These are phyloP conservation scores for Tamandua tetradactyla DNA, from an alignment of 2,797 vertebrate genomes.

Conservation along the genomic window DNA sequence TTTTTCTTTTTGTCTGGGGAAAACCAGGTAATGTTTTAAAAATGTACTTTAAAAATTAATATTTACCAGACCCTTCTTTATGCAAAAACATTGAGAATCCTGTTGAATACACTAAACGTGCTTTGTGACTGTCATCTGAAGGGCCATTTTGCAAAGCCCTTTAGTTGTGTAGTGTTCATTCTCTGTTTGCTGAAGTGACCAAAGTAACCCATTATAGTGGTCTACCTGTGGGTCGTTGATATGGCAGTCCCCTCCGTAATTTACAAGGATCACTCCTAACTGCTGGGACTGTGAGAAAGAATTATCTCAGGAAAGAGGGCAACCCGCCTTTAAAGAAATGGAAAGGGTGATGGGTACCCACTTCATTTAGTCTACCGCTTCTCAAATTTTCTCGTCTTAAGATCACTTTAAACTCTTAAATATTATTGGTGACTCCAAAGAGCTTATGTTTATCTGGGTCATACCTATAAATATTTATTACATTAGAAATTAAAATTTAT, in stretches of 20 bases:
- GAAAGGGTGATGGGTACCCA: not conserved
- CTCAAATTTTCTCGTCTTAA: not conserved
- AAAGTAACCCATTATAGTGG: not conserved
- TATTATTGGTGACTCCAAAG: not conserved
- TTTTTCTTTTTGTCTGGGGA: not conserved
- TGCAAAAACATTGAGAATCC: constrained; percentile 30
- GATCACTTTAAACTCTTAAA: too few relatives aligned
- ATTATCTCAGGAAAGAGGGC: not conserved
- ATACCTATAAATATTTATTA: not conserved
- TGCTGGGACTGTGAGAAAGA: not conserved
- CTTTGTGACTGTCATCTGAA: not conserved
- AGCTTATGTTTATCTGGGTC: not conserved
- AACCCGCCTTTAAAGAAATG: not conserved
- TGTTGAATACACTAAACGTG: not conserved
- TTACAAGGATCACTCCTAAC: not conserved
- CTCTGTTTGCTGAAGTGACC: not conserved
- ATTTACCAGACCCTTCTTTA: not conserved
- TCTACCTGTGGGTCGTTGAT: not conserved
- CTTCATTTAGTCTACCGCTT: not conserved
- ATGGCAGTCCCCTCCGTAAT: not conserved
- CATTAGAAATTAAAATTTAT: not conserved
- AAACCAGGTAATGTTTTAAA: not conserved
- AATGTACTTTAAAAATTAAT: not conserved
- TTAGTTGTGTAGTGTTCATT: not conserved
- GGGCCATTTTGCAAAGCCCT: not conserved